Percentiles rank a stretch among this genome's conserved stretches.
Evolutionary conservation across 2,888 invertebrate genomes (phyloP).

Genomic region (Sepiola atlantica): DNA sequence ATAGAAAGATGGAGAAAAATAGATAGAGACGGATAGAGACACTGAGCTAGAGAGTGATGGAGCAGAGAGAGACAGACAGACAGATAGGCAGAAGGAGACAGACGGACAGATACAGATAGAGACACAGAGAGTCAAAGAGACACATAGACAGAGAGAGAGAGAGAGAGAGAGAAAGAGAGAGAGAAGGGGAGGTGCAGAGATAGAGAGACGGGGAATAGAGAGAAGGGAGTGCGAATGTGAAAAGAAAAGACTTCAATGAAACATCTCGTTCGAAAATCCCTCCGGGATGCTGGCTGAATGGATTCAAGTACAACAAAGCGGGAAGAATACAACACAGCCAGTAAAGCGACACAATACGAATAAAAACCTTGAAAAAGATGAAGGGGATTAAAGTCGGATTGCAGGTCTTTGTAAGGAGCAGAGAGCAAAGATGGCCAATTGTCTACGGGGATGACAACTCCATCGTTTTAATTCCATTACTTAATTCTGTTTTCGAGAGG

Average conservation of each 20-base stretch:
- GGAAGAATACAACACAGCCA: not conserved
- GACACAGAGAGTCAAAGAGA: too few species aligned
- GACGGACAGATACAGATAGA: not conserved
- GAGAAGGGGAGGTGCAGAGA: too few species aligned
- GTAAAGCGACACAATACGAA: not conserved
- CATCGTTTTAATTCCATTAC: conserved; percentile 18
- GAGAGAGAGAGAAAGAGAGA: too few species aligned
- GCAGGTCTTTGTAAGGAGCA: not conserved
- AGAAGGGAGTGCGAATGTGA: not conserved
- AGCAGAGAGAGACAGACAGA: not conserved
- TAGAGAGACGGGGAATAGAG: not conserved
- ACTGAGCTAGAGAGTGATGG: not conserved
- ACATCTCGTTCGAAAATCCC: not conserved
- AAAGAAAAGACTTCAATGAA: not conserved
- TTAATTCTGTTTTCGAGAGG: not conserved
- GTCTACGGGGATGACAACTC: conserved; percentile 7
- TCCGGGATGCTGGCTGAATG: not conserved
- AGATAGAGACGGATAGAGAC: not conserved
- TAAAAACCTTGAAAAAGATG: not conserved
- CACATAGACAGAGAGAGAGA: too few species aligned
- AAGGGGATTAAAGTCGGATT: not conserved
- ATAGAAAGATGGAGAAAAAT: not conserved
- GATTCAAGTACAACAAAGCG: not conserved
- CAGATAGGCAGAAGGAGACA: not conserved
- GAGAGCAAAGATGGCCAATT: not conserved